Evolutionary conservation across 1,140 invertebrate species (phyloP), one percentile per base, ranked within the genome.

Genomic region (Oreohelix idahoensis): DNA sequence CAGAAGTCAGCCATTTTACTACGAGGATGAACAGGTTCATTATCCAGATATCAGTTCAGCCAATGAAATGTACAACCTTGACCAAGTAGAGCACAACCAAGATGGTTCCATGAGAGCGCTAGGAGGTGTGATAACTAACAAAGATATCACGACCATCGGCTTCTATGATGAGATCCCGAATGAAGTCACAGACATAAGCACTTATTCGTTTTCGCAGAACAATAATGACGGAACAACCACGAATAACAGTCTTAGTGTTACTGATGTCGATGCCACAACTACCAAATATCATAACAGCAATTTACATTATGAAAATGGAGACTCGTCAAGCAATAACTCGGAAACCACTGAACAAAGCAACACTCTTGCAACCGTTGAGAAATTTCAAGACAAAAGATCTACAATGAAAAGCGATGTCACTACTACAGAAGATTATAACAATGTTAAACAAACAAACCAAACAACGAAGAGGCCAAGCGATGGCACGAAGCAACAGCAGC

Each of bases 71-170:
- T 74, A 42, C 38, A 23, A 42, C 11, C 42, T 74, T 38, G 71
- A 74, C 11, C 71, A 23, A 11, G 71, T 38, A 29, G 38, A 74
- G 39, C 38, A 74, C 42, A 39, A 35, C 32, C n/a, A n/a, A 8
- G 71, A 74, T n/a, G 42, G 13, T 26, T 74, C 71, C 38, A 74
- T 74, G 71, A 74, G 38, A 49, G 71, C 71, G 11, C 39, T 74
- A 32, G 71, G 36, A 26, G 71, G 29, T 15, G 10, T 42, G 2
- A 39, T 35, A 26, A 39, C 38, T 15, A 13, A 74, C 38, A 74
- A 74, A 0, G 71, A 49, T 32, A 17, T 35, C 20, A 32, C n/a
- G 1, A 32, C 38, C 5, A n/a, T 29, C 26, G 20, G 13, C 71
- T 26, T 8, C 23, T 8, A 49, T 17, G 71, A n/a, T 42, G 36